Conservation (phyloP, 1,140 invertebrate species). For the Bombus ignitus region DNA sequence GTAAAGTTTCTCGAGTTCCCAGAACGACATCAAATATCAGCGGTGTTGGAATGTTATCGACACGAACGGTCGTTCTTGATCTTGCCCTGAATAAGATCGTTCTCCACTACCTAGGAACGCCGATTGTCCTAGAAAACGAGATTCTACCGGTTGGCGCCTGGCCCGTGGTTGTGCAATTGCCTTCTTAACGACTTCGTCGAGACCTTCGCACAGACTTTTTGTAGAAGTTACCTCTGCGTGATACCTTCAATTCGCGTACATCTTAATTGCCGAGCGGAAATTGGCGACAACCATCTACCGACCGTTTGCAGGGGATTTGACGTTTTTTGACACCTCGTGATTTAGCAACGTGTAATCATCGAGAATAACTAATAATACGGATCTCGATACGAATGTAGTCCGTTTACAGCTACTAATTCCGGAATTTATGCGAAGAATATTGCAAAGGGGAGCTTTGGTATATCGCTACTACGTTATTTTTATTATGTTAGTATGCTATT, state of each 20-base stretch:
- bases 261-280: slow-evolving; percentile 39
- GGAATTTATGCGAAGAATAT: background rate
- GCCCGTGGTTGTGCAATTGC: slow-evolving; percentile 53
- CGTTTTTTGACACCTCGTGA: background rate
- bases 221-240: slow-evolving; percentile 17
- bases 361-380: background rate
- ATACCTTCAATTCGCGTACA: background rate
- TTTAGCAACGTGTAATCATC: slow-evolving; percentile 7
- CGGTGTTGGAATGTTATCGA: slow-evolving; percentile 60
- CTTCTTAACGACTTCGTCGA: slow-evolving; percentile 50
- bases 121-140: slow-evolving; percentile 70
- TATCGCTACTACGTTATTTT: background rate
- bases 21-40: slow-evolving; percentile 39
- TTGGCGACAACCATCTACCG: background rate
- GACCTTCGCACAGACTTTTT: slow-evolving; percentile 37
- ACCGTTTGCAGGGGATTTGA: background rate
- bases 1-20: background rate
- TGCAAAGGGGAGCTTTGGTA: background rate
- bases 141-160: slow-evolving; percentile 63
- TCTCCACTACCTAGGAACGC: slow-evolving; percentile 41
- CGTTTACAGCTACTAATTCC: slow-evolving; percentile 4
- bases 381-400: background rate
- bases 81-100: slow-evolving; percentile 58
- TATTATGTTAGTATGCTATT: background rate
- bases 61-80: slow-evolving; percentile 56